Conservation (phyloP, 2,797 vertebrate genomes). For the Ibycter americanus region DNA sequence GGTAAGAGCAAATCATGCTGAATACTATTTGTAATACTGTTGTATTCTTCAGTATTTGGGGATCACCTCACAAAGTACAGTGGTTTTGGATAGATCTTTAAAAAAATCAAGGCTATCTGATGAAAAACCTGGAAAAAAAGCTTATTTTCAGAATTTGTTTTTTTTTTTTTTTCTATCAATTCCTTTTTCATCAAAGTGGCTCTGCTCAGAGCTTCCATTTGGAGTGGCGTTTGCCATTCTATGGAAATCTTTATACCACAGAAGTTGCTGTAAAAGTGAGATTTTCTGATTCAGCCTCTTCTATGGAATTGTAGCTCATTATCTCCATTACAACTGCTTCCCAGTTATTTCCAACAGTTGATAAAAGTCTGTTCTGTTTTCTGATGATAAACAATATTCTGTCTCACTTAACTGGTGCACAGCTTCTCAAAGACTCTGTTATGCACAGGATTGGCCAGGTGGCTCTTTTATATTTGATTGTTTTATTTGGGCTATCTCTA, state of each 20-base stretch:
- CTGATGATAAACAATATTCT: background rate
- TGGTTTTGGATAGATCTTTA: background rate
- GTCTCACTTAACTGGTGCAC: background rate
- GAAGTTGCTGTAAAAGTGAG: background rate
- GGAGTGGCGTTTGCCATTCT: background rate
- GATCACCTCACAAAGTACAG: background rate
- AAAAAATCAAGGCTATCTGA: background rate
- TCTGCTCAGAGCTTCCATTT: background rate
- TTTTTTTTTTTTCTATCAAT: background rate
- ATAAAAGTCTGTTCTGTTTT: conserved; percentile 28
- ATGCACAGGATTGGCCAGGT: background rate
- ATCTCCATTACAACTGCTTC: background rate
- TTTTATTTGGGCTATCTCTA: background rate
- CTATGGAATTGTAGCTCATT: background rate
- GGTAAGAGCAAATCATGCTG: background rate
- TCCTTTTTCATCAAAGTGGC: background rate
- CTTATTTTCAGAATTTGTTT: background rate
- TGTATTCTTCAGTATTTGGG: background rate
- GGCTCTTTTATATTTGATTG: background rate
- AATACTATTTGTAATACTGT: background rate
- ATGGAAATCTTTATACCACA: background rate
- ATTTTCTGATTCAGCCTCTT: background rate
- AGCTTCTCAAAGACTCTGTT: background rate
- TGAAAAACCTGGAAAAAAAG: background rate
- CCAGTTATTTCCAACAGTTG: background rate